phyloP scores from a whole-genome alignment of 1,140 invertebrate species.

The Calycopis cecrops region DNA sequence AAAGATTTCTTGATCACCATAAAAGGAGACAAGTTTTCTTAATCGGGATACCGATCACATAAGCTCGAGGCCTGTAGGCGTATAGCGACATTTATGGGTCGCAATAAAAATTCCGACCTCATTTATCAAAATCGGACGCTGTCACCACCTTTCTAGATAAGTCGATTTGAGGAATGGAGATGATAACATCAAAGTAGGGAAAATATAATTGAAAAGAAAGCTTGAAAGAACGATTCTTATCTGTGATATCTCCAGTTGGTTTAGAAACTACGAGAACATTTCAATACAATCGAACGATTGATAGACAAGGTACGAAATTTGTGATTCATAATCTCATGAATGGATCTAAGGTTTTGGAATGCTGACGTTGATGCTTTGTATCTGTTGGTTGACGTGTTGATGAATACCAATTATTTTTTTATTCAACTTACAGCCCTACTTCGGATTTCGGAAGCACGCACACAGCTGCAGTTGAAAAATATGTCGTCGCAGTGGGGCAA shows the following conservation, averaged over 20 bases:
- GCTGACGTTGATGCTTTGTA: not conserved
- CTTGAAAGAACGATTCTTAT: not conserved
- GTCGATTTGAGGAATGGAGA: conserved; percentile 1
- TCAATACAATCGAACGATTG: not conserved
- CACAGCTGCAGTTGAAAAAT: no score
- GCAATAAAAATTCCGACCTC: not conserved
- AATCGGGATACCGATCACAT: not conserved
- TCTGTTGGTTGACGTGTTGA: no score
- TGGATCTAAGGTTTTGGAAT: not conserved
- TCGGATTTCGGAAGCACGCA: not conserved
- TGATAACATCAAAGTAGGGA: not conserved
- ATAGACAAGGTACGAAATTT: not conserved
- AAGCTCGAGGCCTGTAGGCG: not conserved
- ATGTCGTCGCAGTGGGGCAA: no score
- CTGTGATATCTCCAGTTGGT: not conserved
- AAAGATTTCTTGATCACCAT: not conserved
- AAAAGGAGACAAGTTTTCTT: not conserved
- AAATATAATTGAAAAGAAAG: conserved; percentile 3
- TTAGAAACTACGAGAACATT: not conserved
- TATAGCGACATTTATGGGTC: conserved; percentile 2
- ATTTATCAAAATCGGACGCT: not conserved
- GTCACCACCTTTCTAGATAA: conserved; percentile 4
- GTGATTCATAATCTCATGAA: conserved; percentile 4
- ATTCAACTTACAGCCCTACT: not conserved
- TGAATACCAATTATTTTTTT: no score